A percentile compares a stretch with the other conserved stretches of the same genome.
Conservation (phyloP, 2,888 invertebrate genomes). For the Tetrapedia diversipes region DNA sequence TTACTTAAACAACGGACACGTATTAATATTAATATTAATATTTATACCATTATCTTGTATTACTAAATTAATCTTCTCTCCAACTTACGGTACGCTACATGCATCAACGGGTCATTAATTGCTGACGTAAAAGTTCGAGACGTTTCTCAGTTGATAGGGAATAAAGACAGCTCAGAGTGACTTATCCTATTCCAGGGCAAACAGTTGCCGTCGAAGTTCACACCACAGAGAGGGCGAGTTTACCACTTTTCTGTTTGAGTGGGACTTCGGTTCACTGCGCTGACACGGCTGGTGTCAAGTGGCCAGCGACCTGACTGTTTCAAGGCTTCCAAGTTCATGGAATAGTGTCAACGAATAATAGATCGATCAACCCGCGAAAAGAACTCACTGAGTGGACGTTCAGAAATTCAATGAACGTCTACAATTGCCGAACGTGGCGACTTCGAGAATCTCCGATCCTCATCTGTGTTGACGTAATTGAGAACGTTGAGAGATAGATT, state of each 20-base stretch:
- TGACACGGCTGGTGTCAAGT: conserved; percentile 56
- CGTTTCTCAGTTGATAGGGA: conserved; percentile 42
- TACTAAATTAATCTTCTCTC: too few species aligned
- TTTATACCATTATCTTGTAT: too few species aligned
- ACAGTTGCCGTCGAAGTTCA: conserved; percentile 28
- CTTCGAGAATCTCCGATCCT: background rate
- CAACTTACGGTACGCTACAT: too few species aligned
- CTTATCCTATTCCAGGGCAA: conserved; percentile 13
- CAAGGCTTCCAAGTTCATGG: conserved; percentile 53
- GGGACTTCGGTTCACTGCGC: conserved; percentile 41
- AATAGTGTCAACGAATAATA: conserved; percentile 50
- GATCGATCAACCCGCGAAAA: conserved; percentile 27
- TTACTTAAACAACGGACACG: too few species aligned
- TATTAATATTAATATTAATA: too few species aligned
- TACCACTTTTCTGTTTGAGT: conserved; percentile 55
- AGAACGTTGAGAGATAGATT: too few species aligned
- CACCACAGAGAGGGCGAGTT: conserved; percentile 27
- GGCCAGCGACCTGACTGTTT: conserved; percentile 44
- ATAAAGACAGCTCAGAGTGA: conserved; percentile 35
- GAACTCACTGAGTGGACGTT: conserved; percentile 26
- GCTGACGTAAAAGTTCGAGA: too few species aligned
- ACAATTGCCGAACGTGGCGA: background rate
- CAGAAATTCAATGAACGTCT: conserved; percentile 47
- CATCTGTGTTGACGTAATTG: conserved; percentile 12
- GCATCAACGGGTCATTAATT: too few species aligned